Evolutionary conservation across 1,140 invertebrate genomes (phyloP), one percentile per base, ranked within the genome.

Genomic region (Aleiodes sp.): DNA sequence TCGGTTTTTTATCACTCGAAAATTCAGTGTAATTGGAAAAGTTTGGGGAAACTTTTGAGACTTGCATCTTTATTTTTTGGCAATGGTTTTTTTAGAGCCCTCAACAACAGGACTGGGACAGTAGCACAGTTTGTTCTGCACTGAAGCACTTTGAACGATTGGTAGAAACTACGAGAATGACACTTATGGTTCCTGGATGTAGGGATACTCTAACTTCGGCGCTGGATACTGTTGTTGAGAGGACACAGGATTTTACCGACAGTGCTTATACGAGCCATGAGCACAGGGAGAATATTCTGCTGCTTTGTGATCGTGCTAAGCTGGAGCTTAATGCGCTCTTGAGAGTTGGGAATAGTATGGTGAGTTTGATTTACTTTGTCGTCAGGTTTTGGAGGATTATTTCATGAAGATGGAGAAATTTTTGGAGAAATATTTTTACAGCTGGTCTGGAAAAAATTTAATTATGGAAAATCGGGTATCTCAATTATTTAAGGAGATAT

Each of bases 221-320:
- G 28, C 89, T 99, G 75, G 96, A 98, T 66, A 91, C 93, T 33
- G 91, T 99, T 16, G 91, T 97, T 29, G 98, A 99, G 86, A 91
- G 96, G 76, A 98, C 96, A 62, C 96, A 98, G 87, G 98, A 99
- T 85, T 99, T 99, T 87, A 99, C 98, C 9, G 98, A 99, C 86
- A 99, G 97, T 65, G 96, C 98, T 63, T 99, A 99, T 86, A 99
- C 98, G 33, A 94, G 92, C 75, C 97, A 99, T 86, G 95, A 98
- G 77, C 96, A 99, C 86, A 89, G 98, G 62, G 96, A 99, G 87
- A 95, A 95, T 80, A 97, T 99, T 76, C 87, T 98, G 0, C 88
- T 96, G 43, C 89, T 96, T n/a, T 94, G 93, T 78, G 96, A 98
- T 84, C 89, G 94, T 71, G 91, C 93, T 71, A 93, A 93, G 79